phyloP scores from a whole-genome alignment of 1,140 invertebrate genomes.

The Reticulitermes speratus region DNA sequence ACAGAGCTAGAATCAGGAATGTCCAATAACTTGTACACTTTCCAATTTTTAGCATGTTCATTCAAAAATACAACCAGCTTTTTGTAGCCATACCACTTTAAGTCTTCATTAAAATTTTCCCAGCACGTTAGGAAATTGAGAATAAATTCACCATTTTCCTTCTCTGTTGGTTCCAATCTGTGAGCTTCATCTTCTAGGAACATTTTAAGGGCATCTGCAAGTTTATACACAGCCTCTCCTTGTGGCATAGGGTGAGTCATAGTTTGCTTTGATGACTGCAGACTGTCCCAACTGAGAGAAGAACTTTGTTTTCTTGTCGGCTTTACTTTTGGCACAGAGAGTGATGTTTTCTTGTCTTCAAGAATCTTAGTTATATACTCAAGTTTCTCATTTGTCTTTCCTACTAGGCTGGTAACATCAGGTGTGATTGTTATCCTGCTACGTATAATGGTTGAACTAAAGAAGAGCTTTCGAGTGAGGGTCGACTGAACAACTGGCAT shows the following conservation, averaged over 20 bases:
- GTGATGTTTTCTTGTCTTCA: not conserved
- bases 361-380: not conserved
- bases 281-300: not conserved
- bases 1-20: not conserved
- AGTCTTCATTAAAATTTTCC: not conserved
- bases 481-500: constrained; percentile 71
- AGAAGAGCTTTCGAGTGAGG: constrained; percentile 58
- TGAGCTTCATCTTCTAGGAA: constrained; percentile 1
- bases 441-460: constrained; percentile 31
- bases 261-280: not conserved
- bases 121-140: constrained; percentile 11
- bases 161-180: not conserved
- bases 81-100: not conserved
- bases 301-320: not conserved
- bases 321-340: not conserved
- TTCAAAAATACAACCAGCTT: not conserved
- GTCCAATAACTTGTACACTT: not conserved
- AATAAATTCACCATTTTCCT: constrained; percentile 5
- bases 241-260: not conserved
- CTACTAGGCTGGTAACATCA: not conserved
- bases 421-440: not conserved
- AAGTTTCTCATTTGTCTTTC: not conserved
- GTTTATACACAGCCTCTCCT: not conserved
- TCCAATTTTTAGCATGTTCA: constrained; percentile 3
- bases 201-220: not conserved